Evolutionary conservation across 1,140 invertebrate species (phyloP).

Genomic region (Homarus americanus): DNA sequence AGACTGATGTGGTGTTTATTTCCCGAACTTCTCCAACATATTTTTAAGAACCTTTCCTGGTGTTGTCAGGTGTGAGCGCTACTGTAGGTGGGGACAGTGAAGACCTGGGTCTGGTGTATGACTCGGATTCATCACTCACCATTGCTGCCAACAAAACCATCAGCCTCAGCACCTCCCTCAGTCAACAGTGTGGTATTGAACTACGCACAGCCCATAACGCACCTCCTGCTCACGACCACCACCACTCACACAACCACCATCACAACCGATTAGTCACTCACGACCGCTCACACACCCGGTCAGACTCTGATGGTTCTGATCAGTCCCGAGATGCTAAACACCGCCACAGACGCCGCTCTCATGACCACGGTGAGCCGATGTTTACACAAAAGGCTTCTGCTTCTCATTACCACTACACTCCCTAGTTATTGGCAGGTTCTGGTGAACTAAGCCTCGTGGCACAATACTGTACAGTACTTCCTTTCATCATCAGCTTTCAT

Average conservation of each 20-base stretch:
- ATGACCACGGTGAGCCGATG: constrained; percentile 44
- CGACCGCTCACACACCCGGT: constrained; percentile 27
- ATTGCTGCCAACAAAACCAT: constrained; percentile 78
- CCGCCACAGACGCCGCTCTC: constrained; percentile 23
- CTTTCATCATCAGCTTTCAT: no score
- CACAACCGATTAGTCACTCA: constrained; percentile 17
- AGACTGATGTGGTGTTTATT: no score
- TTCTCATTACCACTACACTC: no score
- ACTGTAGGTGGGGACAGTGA: constrained; percentile 3
- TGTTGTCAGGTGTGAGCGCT: constrained; percentile 1
- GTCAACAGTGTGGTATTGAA: constrained; percentile 67
- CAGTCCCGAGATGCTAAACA: constrained; percentile 56
- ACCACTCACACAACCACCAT: constrained; percentile 13
- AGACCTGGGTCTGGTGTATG: constrained; percentile 72
- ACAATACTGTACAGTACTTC: no score
- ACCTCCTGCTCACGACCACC: constrained; percentile 28
- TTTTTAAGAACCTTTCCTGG: neutral
- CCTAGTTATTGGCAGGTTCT: no score
- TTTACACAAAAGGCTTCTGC: no score
- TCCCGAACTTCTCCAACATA: no score
- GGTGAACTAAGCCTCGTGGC: no score
- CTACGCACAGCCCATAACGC: constrained; percentile 46
- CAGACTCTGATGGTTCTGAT: constrained; percentile 65
- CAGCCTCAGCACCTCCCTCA: constrained; percentile 77
- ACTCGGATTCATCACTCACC: constrained; percentile 78